Conservation (phyloP, 2,113 vertebrate genomes). For the Pseudopipra pipra region DNA sequence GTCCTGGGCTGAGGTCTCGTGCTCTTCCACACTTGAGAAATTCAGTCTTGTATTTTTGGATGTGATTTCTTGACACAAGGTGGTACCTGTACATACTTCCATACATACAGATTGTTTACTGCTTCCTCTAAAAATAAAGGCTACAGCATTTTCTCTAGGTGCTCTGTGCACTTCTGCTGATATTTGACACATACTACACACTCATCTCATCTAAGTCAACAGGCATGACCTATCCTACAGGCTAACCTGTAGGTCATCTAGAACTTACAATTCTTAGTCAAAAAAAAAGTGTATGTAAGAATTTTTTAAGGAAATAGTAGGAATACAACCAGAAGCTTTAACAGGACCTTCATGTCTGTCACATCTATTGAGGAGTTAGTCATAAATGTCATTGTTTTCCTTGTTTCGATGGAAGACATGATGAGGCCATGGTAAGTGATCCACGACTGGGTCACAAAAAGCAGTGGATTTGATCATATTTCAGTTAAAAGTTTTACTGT, state of each 20-base stretch:
- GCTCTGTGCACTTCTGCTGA: neutral
- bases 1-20: neutral
- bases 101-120: neutral
- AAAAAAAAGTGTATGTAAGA: neutral
- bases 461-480: neutral
- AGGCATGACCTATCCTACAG: neutral
- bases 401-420: neutral
- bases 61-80: neutral
- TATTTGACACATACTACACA: neutral
- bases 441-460: neutral
- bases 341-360: neutral
- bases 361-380: neutral
- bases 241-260: neutral
- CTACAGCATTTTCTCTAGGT: neutral
- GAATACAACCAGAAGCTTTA: neutral
- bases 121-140: neutral
- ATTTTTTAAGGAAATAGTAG: neutral
- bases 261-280: neutral
- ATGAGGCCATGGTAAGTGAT: neutral
- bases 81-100: neutral
- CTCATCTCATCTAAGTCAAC: neutral
- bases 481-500: neutral
- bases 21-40: neutral
- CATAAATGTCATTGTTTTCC: neutral
- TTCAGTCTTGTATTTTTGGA: neutral